These are phyloP conservation scores for Microtus pennsylvanicus DNA, from an alignment of 2,113 vertebrate species.

Conservation along the genomic window DNA sequence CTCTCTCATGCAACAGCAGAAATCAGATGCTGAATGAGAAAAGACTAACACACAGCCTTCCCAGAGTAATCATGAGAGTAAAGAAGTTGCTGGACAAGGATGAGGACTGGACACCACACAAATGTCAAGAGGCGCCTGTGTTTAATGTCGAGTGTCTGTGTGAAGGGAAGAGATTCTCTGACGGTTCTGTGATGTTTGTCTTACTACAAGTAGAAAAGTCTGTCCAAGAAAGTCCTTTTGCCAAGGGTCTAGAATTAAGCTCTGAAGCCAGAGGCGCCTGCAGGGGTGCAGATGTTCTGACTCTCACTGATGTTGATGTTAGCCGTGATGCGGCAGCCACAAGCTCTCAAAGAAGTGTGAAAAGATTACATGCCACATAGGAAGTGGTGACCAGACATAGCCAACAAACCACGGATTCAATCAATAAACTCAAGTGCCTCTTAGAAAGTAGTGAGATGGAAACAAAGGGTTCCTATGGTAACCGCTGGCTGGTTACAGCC, in stretches of 20 bases:
- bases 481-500: not conserved
- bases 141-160: not conserved
- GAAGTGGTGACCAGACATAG: not conserved
- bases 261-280: not conserved
- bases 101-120: not conserved
- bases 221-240: not conserved
- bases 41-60: not conserved
- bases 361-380: not conserved
- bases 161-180: not conserved
- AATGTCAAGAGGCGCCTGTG: not conserved
- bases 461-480: not conserved
- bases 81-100: not conserved
- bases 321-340: not conserved
- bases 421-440: not conserved
- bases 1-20: not conserved
- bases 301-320: not conserved
- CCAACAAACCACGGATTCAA: not conserved
- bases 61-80: not conserved
- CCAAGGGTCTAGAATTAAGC: constrained; percentile 21
- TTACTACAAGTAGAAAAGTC: not conserved
- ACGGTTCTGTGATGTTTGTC: not conserved
- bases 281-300: not conserved
- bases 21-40: not conserved
- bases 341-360: not conserved
- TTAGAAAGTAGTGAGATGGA: not conserved